A percentile compares a stretch with the other conserved stretches of the same genome.
Evolutionary conservation across 2,797 vertebrate species (phyloP).

Genomic region (Threskiornis aethiopicus): DNA sequence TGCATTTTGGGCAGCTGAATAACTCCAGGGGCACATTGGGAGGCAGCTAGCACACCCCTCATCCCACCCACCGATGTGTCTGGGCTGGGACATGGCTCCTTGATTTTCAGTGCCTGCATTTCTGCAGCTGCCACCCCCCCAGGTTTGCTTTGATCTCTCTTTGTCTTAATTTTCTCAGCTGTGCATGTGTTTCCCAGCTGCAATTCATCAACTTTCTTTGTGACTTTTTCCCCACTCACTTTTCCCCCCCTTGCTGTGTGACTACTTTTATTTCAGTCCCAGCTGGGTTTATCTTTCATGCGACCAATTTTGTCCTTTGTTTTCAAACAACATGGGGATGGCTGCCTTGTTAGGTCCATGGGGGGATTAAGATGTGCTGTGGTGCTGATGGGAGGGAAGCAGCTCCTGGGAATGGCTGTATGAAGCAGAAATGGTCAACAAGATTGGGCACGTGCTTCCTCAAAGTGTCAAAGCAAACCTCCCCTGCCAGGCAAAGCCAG

Average conservation of each 20-base stretch:
- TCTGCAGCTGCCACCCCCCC: not conserved
- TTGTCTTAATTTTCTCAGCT: not conserved
- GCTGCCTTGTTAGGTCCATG: fast-evolving
- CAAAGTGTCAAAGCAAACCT: not conserved
- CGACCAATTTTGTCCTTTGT: not conserved
- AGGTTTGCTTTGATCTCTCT: not conserved
- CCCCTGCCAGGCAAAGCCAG: not conserved
- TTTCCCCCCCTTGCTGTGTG: not conserved
- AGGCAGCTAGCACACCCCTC: not conserved
- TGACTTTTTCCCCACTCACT: not conserved
- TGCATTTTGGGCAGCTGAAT: not conserved
- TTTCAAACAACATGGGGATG: not conserved
- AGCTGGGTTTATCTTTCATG: not conserved
- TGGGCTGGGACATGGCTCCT: not conserved
- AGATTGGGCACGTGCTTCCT: fast-evolving
- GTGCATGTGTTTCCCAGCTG: slow-evolving; percentile 21
- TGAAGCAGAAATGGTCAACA: not conserved
- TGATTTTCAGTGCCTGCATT: not conserved
- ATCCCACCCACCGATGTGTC: fast-evolving
- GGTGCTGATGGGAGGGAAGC: not conserved
- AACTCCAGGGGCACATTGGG: too few relatives aligned
- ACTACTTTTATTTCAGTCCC: not conserved
- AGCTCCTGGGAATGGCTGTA: not conserved
- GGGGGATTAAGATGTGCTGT: not conserved
- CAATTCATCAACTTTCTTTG: not conserved